These are phyloP conservation scores for Scaptomyza cyrtandrae DNA, from an alignment of 2,888 invertebrate species.

Conservation along the genomic window DNA sequence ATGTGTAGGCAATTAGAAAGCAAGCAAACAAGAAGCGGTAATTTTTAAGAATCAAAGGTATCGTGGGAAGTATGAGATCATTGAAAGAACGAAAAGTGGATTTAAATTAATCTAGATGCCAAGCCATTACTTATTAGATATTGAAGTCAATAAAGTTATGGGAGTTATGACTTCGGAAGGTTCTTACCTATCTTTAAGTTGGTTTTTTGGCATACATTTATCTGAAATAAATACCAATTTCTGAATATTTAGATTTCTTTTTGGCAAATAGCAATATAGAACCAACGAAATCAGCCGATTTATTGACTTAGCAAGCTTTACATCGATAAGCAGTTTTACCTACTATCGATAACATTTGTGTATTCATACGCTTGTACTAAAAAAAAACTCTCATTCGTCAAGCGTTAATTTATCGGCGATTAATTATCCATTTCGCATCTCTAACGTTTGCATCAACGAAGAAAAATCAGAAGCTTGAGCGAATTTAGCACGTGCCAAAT, in stretches of 20 bases:
- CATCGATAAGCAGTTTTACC: background rate
- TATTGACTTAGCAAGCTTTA: background rate
- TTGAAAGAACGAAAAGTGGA: too few species aligned
- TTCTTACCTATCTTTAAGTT: too few species aligned
- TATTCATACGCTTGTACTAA: background rate
- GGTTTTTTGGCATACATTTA: too few species aligned
- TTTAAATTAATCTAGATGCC: too few species aligned
- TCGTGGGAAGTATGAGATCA: background rate
- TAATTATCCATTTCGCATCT: background rate
- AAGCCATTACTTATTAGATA: too few species aligned
- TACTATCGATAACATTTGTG: background rate
- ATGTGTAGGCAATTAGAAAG: conserved; percentile 1
- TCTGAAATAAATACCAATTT: too few species aligned
- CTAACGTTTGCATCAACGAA: conserved; percentile 19
- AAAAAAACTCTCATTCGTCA: background rate
- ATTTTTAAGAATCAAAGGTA: background rate
- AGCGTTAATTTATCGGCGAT: too few species aligned
- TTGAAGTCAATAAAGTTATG: too few species aligned
- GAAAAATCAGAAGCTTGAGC: conserved; percentile 22
- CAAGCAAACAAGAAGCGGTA: background rate
- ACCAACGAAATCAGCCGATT: too few species aligned
- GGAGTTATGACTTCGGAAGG: too few species aligned
- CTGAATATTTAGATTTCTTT: too few species aligned
- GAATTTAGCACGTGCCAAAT: conserved; percentile 71
- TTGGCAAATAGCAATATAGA: too few species aligned